A percentile compares a stretch with the other conserved stretches of the same genome.
These are phyloP conservation scores for Dynastes maya DNA, from an alignment of 2,888 invertebrate species.

Conservation along the genomic window DNA sequence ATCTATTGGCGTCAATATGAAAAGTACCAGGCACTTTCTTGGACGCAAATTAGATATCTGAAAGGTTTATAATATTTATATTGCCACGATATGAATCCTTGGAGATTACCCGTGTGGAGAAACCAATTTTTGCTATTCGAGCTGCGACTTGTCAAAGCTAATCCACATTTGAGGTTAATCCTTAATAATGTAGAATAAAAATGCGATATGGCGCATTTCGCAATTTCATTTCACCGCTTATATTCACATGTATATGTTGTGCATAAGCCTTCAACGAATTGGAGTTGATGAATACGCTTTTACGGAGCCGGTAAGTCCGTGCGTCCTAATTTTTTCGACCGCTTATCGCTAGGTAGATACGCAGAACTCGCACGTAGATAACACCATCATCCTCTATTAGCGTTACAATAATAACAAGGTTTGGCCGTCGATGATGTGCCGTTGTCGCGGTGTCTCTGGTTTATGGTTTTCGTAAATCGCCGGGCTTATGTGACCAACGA, in stretches of 20 bases:
- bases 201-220: too few species aligned
- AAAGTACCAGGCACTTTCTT: too few species aligned
- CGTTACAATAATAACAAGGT: conserved; percentile 8
- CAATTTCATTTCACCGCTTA: background rate
- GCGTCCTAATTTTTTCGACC: conserved; percentile 15
- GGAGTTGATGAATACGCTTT: background rate
- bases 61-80: too few species aligned
- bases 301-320: background rate
- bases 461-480: conserved; percentile 8
- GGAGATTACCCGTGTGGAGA: too few species aligned
- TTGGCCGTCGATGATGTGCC: conserved; percentile 15
- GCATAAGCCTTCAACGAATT: background rate
- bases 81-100: too few species aligned
- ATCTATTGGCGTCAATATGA: too few species aligned
- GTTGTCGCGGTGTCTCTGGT: too few species aligned
- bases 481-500: conserved; percentile 36
- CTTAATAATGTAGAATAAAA: too few species aligned
- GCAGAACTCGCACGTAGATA: conserved; percentile 2
- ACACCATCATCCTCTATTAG: conserved; percentile 6
- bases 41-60: too few species aligned
- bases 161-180: too few species aligned
- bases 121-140: too few species aligned
- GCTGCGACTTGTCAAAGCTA: too few species aligned
- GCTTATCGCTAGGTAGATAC: conserved; percentile 13
- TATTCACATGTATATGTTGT: background rate